Conservation (phyloP, 1,140 invertebrate genomes). For the Saxidomus purpurata region DNA sequence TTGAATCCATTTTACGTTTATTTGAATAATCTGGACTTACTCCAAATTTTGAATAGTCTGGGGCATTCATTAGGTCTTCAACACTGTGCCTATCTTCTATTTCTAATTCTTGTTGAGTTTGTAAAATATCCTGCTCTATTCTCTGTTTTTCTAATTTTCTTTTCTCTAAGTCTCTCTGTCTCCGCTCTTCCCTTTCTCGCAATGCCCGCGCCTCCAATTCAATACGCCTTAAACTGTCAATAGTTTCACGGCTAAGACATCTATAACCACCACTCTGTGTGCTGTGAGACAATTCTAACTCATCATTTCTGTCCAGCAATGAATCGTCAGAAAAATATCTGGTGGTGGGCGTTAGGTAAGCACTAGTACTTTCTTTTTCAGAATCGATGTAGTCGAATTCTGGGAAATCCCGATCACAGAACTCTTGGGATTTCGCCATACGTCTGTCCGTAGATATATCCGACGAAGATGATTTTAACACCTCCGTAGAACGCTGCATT, state of each 20-base stretch:
- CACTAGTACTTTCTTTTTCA: slow-evolving; percentile 67
- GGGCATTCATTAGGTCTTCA: slow-evolving; percentile 80
- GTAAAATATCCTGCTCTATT: slow-evolving; percentile 89
- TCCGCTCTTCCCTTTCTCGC: slow-evolving; percentile 77
- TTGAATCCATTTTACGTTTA: slow-evolving; percentile 25
- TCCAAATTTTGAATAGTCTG: slow-evolving; percentile 8
- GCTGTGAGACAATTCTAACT: slow-evolving; percentile 79
- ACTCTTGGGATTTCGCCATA: slow-evolving; percentile 73
- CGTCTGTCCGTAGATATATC: slow-evolving; percentile 62
- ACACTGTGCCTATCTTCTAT: slow-evolving; percentile 87
- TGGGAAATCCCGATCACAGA: slow-evolving; percentile 72
- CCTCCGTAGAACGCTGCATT: slow-evolving; percentile 45
- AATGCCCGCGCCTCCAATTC: slow-evolving; percentile 79
- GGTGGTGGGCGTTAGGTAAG: slow-evolving; percentile 60
- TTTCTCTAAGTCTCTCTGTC: slow-evolving; percentile 84
- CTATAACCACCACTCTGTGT: slow-evolving; percentile 71
- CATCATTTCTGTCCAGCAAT: slow-evolving; percentile 80
- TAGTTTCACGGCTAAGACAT: slow-evolving; percentile 74
- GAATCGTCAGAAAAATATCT: slow-evolving; percentile 81
- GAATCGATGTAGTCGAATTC: slow-evolving; percentile 75
- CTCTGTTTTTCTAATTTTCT: slow-evolving; percentile 88
- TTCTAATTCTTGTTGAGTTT: slow-evolving; percentile 90
- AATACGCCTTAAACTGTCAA: slow-evolving; percentile 77
- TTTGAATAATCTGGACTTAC: slow-evolving; percentile 17
- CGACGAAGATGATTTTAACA: slow-evolving; percentile 12